Base-by-base conservation (phyloP, 2,797 vertebrate genomes). In the Malacoraja senta region DNA sequence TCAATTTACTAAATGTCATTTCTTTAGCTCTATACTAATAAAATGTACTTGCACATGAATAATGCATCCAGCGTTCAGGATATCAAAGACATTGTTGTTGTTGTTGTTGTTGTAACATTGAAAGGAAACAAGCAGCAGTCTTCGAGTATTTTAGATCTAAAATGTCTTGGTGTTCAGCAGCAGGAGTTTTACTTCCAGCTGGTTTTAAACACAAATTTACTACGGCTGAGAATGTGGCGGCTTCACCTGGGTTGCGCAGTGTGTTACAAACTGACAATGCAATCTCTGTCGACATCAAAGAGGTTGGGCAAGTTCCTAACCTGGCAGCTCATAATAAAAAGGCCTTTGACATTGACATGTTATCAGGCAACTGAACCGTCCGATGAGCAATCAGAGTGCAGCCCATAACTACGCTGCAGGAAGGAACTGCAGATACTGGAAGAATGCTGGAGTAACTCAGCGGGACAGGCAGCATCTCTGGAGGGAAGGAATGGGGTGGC, bases 131-230 rank as follows among this genome's bases (percentile, higher is more conserved):
- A 68, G n/a, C n/a, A 35, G 63, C n/a, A 35, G 84, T 32, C 84
- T 88, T 35, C n/a, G 32, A 15, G 29, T 68, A 65, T 88, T 88
- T 88, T 21, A 35, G n/a, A 86, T 63, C n/a, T n/a, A 65, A 88
- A 88, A 88, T 8, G 65, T 65, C 65, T 88, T 63, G 35, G n/a
- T 9, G 21, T 68, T 88, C 68, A 63, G 29, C 17, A 35, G 13
- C 61, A 88, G 84, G 61, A 68, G 32, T 53, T 88, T 88, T 68
- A 68, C 84, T 35, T 21, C 84, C 84, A 68, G 17, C 63, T 88
- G 84, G 15, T 35, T 88, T 68, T 88, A 68, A 68, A 68, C 63
- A 88, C 61, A 68, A 88, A 63, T 88, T 88, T 88, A n/a, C 84
- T 68, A 68, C 17, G 21, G 63, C 68, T 88, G 84, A 88, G 84